Conservation (phyloP, 2,888 invertebrate genomes). For the Drosophila robusta region DNA sequence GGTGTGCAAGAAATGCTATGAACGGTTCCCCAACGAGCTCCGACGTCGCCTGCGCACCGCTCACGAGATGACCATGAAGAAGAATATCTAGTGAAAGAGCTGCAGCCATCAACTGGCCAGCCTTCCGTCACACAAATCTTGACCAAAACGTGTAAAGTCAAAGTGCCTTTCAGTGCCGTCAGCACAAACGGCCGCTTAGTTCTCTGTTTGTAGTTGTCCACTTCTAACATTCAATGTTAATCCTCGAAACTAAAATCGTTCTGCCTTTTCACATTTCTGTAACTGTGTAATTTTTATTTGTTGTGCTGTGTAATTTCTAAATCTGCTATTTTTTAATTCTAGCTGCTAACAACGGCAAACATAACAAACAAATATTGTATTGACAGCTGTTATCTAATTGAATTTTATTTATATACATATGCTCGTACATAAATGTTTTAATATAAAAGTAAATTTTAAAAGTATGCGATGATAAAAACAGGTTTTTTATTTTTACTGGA, state of each 20-base stretch:
- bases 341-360: conserved; percentile 43
- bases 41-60: conserved; percentile 96
- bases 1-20: conserved; percentile 99
- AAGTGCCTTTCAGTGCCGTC: conserved; percentile 62
- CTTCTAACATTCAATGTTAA: conserved; percentile 67
- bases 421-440: conserved; percentile 61
- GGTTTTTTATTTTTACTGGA: not conserved
- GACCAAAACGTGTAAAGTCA: conserved; percentile 54
- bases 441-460: conserved; percentile 39
- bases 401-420: conserved; percentile 68
- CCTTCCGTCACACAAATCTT: conserved; percentile 25
- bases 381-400: conserved; percentile 75
- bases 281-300: conserved; percentile 37
- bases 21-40: conserved; percentile 97
- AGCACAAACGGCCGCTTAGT: conserved; percentile 41
- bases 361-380: conserved; percentile 44
- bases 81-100: conserved; percentile 76
- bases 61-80: conserved; percentile 91
- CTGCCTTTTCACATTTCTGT: conserved; percentile 33
- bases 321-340: conserved; percentile 16
- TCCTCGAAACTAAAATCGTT: conserved; percentile 50
- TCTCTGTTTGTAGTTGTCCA: conserved; percentile 61
- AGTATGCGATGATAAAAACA: not conserved
- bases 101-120: not conserved
- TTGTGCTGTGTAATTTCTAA: conserved; percentile 62